Conservation (phyloP, 2,888 invertebrate genomes). For the Ophion slaviceki region DNA sequence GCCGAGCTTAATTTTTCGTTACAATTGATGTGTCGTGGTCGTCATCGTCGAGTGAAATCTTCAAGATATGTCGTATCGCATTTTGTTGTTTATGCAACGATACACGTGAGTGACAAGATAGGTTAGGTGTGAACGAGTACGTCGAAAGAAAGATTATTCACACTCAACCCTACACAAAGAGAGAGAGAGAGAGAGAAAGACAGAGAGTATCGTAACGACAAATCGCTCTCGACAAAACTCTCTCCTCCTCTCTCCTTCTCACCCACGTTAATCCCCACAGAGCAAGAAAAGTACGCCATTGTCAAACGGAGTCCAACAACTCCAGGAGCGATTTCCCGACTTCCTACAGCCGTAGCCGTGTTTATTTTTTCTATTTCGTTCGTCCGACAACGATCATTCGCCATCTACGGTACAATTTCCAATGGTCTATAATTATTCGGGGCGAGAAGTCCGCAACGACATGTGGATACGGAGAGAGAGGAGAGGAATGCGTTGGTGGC, state of each 20-base stretch:
- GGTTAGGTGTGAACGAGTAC: constrained; percentile 6
- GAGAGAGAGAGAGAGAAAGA: not conserved
- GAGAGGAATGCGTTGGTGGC: constrained; percentile 19
- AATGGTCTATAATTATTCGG: too few relatives aligned
- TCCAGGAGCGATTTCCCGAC: not conserved
- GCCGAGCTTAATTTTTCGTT: too few relatives aligned
- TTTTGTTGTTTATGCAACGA: not conserved
- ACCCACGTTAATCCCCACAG: not conserved
- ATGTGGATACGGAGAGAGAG: not conserved
- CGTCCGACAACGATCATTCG: constrained; percentile 9
- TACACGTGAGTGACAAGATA: constrained; percentile 2
- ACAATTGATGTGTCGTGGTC: too few relatives aligned
- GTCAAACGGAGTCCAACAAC: constrained; percentile 5
- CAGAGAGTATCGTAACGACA: constrained; percentile 1
- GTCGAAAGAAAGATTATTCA: constrained; percentile 37
- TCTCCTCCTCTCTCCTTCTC: constrained; percentile 5
- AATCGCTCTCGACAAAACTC: constrained; percentile 27
- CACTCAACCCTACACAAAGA: not conserved
- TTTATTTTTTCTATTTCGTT: constrained; percentile 15
- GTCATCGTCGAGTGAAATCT: constrained; percentile 54
- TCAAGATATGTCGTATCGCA: constrained; percentile 68
- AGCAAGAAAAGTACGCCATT: constrained; percentile 27
- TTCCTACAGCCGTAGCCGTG: not conserved
- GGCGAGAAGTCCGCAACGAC: too few relatives aligned
- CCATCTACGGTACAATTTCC: too few relatives aligned